These are phyloP conservation scores for Cheirogaleus major DNA, from an alignment of 2,797 vertebrate genomes.

Conservation along the genomic window DNA sequence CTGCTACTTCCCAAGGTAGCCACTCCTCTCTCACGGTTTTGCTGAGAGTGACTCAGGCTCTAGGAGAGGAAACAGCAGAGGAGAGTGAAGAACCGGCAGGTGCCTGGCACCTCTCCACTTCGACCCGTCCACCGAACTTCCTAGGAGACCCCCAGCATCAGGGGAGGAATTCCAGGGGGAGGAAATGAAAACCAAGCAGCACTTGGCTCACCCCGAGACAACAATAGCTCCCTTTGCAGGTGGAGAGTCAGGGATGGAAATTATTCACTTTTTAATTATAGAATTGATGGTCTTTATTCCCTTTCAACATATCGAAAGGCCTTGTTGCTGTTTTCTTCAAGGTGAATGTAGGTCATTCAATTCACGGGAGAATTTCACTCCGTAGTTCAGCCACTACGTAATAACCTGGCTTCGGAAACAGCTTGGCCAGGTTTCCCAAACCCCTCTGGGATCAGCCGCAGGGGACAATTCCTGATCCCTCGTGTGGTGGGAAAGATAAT, in stretches of 20 bases:
- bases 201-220: background rate
- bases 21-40: background rate
- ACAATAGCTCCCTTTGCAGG: no score
- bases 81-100: background rate
- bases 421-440: no score
- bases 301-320: background rate
- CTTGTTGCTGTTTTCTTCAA: background rate
- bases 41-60: background rate
- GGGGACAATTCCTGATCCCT: background rate
- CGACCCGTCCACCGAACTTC: background rate
- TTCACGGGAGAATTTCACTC: no score
- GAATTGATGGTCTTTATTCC: background rate
- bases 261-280: background rate
- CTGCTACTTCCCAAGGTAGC: background rate
- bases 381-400: background rate
- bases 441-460: rapidly evolving
- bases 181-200: background rate
- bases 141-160: background rate
- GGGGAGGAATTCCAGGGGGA: background rate
- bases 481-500: background rate
- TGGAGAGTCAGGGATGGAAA: background rate
- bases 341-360: background rate
- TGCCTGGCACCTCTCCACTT: background rate
- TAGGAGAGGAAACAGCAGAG: no score
- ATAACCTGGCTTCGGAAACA: background rate